A percentile compares a stretch with the other conserved stretches of the same genome.
phyloP scores from a whole-genome alignment of 1,140 invertebrate genomes.

The Mylabris phalerata region DNA sequence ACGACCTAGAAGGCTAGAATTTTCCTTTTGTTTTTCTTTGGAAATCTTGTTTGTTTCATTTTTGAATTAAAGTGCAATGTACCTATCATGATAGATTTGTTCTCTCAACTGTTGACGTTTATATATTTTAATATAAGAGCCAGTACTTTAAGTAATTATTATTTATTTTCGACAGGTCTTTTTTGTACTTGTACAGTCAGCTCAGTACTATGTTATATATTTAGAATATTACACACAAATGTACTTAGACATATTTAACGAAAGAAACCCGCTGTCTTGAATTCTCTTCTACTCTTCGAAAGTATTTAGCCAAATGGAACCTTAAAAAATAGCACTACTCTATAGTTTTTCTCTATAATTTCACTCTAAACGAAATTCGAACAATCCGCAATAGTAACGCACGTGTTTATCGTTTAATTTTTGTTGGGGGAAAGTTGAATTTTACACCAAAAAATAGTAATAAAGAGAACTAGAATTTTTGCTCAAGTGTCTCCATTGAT shows the following conservation, averaged over 20 bases:
- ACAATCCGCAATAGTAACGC: too few relatives aligned
- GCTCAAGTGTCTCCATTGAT: too few relatives aligned
- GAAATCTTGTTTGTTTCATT: conserved; percentile 5
- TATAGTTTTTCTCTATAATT: too few relatives aligned
- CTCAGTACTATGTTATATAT: conserved; percentile 19
- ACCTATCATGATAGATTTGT: conserved; percentile 27
- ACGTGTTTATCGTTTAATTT: too few relatives aligned
- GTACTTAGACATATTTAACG: not conserved
- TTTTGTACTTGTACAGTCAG: conserved; percentile 26
- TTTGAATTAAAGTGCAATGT: conserved; percentile 37
- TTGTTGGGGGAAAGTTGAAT: too few relatives aligned
- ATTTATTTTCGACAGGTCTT: conserved; percentile 34
- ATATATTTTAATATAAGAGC: conserved; percentile 43
- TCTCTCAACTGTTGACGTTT: conserved; percentile 41
- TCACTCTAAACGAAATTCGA: too few relatives aligned
- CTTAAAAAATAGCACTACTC: too few relatives aligned
- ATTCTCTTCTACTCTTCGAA: not conserved
- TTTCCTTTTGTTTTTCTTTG: not conserved
- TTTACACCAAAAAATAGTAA: too few relatives aligned
- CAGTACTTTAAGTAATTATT: conserved; percentile 42
- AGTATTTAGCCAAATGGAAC: not conserved
- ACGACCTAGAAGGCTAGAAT: conserved; percentile 17
- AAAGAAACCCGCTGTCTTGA: not conserved
- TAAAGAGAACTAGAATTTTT: too few relatives aligned
- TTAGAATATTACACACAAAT: conserved; percentile 13